Evolutionary conservation across 2,797 vertebrate species (phyloP).

Genomic region (Vipera latastei): DNA sequence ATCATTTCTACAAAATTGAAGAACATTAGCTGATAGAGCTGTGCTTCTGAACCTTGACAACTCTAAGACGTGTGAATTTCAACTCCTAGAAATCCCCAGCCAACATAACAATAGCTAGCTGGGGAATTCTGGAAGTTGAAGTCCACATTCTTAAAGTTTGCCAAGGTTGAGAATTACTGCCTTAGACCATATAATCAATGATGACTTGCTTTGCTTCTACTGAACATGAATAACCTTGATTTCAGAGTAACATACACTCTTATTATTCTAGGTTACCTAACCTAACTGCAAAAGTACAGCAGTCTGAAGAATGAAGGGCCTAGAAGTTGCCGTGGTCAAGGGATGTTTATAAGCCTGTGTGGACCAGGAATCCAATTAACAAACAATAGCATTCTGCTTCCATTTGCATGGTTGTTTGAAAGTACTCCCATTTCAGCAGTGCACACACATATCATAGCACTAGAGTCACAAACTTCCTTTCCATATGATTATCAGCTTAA

Average conservation of each 20-base stretch:
- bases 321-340: background rate
- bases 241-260: background rate
- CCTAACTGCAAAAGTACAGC: background rate
- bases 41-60: too few species aligned
- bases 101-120: too few species aligned
- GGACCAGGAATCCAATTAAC: background rate
- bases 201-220: background rate
- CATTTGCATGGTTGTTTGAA: background rate
- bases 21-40: background rate
- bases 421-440: background rate
- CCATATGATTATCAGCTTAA: conserved; percentile 2
- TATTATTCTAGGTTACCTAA: background rate
- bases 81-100: too few species aligned
- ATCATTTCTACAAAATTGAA: background rate
- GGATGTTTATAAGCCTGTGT: background rate
- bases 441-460: background rate
- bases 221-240: background rate
- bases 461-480: background rate
- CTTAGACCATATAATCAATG: background rate
- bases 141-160: too few species aligned
- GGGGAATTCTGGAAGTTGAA: too few species aligned
- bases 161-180: too few species aligned
- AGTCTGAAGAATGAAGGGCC: background rate
- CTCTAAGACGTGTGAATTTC: too few species aligned
- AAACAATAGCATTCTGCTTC: background rate